Evolutionary conservation across 2,113 vertebrate genomes (phyloP), one percentile per base, ranked within the genome.

Genomic region (Dascyllus trimaculatus): DNA sequence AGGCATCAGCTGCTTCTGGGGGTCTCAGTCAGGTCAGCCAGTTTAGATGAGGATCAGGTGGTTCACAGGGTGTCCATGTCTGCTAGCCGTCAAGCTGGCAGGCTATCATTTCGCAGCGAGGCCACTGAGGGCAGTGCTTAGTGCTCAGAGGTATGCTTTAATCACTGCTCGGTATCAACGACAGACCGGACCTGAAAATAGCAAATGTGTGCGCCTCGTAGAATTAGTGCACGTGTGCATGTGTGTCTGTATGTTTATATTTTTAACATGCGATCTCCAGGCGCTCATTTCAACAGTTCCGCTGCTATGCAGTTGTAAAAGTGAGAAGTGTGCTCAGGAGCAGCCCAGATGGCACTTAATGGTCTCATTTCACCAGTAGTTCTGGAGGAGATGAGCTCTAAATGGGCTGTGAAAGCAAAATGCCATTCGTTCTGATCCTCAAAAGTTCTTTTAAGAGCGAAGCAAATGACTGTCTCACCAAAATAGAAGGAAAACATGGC

Each of bases 51-150:
- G 78, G 90, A 85, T 91, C 85, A 85, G 88, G 84, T 94, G 85
- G 71, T 93, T 93, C 84, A 88, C 93, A 92, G 79, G 57, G 78
- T 92, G 89, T 93, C 74, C 40, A 43, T 91, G 82, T 93, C 85
- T 72, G 75, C 74, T 89, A 80, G 82, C 78, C 64, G 32, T 82
- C 83, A 86, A 75, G 66, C 88, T 80, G 80, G 77, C 68, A 43
- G 63, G 75, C 88, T 88, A 86, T 92, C 85, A 40, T 88, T 87
- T 92, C 66, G 18, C 79, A 32, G 69, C 56, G 62, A 78, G 89
- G 85, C 83, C 68, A 70, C 87, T 1, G 52, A 85, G 84, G 80
- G 66, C 84, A 78, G 70, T 49, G 84, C 85, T 86, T 80, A 83
- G 85, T 38, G 21, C 65, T 29, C 53, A 2, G 26, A 67, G 88